phyloP scores from a whole-genome alignment of 2,113 vertebrate genomes.

The Saccopteryx bilineata region DNA sequence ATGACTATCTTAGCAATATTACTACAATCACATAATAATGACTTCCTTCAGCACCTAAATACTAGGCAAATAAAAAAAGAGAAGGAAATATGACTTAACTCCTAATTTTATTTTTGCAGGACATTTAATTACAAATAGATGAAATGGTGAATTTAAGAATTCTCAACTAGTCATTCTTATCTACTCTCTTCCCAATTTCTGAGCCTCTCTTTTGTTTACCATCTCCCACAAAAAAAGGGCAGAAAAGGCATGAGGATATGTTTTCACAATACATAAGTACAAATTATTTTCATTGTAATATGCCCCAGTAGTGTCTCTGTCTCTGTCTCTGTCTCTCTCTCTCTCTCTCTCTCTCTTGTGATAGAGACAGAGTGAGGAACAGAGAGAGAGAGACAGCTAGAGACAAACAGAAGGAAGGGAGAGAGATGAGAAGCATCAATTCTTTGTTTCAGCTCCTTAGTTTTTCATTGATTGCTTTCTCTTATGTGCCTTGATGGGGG shows the following conservation, averaged over 20 bases:
- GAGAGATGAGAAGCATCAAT: too few relatives aligned
- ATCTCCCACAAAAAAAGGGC: neutral
- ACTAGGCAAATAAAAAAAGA: neutral
- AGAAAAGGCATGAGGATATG: neutral
- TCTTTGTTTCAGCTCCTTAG: too few relatives aligned
- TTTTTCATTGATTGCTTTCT: too few relatives aligned
- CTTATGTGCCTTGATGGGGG: too few relatives aligned
- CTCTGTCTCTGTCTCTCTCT: neutral
- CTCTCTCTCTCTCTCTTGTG: neutral
- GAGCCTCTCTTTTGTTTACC: neutral
- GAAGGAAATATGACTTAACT: neutral
- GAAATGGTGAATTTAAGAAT: neutral
- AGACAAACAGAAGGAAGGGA: too few relatives aligned
- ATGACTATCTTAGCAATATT: neutral
- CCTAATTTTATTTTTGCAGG: neutral
- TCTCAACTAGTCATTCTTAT: neutral
- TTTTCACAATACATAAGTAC: neutral
- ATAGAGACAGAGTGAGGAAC: too few relatives aligned
- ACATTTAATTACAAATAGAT: slow-evolving; percentile 2
- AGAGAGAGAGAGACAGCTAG: too few relatives aligned
- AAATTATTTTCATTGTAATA: slow-evolving; percentile 19
- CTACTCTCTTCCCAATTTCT: neutral
- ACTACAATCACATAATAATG: neutral
- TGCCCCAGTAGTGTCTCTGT: neutral
- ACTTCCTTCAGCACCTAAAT: neutral